A percentile compares a stretch with the other conserved stretches of the same genome.
Conservation (phyloP, 92 coral and sea anemone species). For the Blastomussa wellsi region DNA sequence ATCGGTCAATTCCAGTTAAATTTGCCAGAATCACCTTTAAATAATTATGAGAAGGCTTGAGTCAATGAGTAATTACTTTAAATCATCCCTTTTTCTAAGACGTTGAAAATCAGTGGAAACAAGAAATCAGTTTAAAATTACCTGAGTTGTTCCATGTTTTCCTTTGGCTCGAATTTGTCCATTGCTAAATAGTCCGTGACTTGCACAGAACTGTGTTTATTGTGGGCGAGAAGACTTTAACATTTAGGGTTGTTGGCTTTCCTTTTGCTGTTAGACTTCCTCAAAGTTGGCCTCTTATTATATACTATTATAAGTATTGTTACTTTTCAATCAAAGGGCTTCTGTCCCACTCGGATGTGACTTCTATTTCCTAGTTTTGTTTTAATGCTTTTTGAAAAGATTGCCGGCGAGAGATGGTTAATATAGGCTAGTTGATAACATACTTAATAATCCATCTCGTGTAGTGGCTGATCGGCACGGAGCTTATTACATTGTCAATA, state of each 20-base stretch:
- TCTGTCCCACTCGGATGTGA: constrained; percentile 37
- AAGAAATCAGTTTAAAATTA: not conserved
- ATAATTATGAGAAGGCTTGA: constrained; percentile 9
- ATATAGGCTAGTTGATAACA: constrained; percentile 36
- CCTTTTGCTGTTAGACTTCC: constrained; percentile 11
- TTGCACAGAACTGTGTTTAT: not conserved
- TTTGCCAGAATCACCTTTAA: constrained; percentile 9
- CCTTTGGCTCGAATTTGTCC: not conserved
- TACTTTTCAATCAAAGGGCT: constrained; percentile 40
- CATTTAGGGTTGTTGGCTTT: not conserved
- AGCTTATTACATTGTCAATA: constrained; percentile 53
- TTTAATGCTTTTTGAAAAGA: constrained; percentile 39
- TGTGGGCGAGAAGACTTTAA: not conserved
- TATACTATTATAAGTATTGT: constrained; percentile 41
- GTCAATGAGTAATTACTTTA: constrained; percentile 13
- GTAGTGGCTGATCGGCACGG: constrained; percentile 19
- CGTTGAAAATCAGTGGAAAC: not conserved
- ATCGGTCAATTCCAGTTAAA: not conserved
- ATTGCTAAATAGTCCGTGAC: not conserved
- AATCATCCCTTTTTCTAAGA: not conserved
- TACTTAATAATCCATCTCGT: constrained; percentile 39
- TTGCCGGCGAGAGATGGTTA: constrained; percentile 37
- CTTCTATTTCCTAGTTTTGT: constrained; percentile 51
- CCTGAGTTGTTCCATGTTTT: constrained; percentile 12
- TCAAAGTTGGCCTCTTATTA: constrained; percentile 20